Evolutionary conservation across 2,797 vertebrate species (phyloP), one percentile per base, ranked within the genome.

Genomic region (Tolypeutes matacus): DNA sequence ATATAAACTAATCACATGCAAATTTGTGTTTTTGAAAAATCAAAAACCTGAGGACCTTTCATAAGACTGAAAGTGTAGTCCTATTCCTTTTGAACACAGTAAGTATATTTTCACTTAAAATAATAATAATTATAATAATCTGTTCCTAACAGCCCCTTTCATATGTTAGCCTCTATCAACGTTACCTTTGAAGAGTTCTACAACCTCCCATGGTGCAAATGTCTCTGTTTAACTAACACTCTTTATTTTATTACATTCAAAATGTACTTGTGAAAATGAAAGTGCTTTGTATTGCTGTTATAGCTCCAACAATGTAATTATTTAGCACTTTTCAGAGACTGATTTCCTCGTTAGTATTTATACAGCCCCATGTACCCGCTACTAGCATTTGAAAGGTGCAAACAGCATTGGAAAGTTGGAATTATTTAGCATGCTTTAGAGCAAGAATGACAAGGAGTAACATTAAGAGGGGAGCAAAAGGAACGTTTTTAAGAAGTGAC

Each of bases 201-300:
- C 96, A 98, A 94, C 84, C 96, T 96, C 96, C 94, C 83, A 95
- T 92, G 96, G 98, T 97, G 98, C 96, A 98, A 98, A 97, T 97
- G 96, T 98, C 98, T 98, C 98, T 98, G 98, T 98, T 98, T 98
- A 98, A 96, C 97, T 98, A 96, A 98, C 98, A 97, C 97, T 97
- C 97, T 97, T 97, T 97, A 96, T 96, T 96, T 98, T 98, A 98
- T 97, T 98, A 97, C 97, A 96, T 97, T 98, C 96, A 96, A 90
- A 98, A 98, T 98, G 98, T 98, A 98, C 98, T 98, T 98, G 98
- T 97, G 97, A 98, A 98, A 97, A 96, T 96, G 97, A 94, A 98
- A 97, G 98, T 97, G 98, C 95, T 98, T 97, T 96, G 93, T 98
- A 98, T 98, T 96, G 97, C 98, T 97, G 93, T 96, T 98, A 97